phyloP scores from a whole-genome alignment of 2,888 invertebrate genomes.

The Argyra leucocephala region DNA sequence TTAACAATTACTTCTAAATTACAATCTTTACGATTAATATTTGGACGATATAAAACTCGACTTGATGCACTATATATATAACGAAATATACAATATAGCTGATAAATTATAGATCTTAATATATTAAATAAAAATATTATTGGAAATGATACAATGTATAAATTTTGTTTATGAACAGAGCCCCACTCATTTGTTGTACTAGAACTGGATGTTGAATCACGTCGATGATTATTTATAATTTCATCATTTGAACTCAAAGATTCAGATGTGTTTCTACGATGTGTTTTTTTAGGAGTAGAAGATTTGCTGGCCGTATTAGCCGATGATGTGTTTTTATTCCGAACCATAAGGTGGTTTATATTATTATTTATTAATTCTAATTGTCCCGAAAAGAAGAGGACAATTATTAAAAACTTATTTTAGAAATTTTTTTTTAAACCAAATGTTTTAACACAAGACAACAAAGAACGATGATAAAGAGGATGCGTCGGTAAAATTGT shows the following conservation, averaged over 20 bases:
- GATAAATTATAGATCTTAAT: slow-evolving; percentile 71
- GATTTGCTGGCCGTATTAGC: slow-evolving; percentile 32
- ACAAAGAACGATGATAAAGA: neutral
- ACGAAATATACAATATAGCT: slow-evolving; percentile 76
- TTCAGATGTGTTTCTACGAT: slow-evolving; percentile 33
- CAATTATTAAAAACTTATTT: neutral
- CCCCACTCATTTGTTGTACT: slow-evolving; percentile 38
- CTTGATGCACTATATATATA: slow-evolving; percentile 75
- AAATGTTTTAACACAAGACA: neutral
- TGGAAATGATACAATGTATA: slow-evolving; percentile 80
- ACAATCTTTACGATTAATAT: slow-evolving; percentile 45
- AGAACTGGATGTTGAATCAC: slow-evolving; percentile 9
- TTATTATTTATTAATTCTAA: neutral
- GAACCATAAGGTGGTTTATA: slow-evolving; percentile 34
- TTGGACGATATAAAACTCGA: slow-evolving; percentile 59
- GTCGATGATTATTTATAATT: slow-evolving; percentile 12
- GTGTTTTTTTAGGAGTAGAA: slow-evolving; percentile 36
- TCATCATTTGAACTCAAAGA: slow-evolving; percentile 10
- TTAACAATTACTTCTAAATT: slow-evolving; percentile 52
- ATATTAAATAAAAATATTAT: slow-evolving; percentile 78
- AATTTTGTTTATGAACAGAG: slow-evolving; percentile 78
- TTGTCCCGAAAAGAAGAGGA: neutral
- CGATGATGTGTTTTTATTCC: slow-evolving; percentile 41
- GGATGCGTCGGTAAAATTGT: neutral
- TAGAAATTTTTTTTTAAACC: neutral